Conservation (phyloP, 2,113 vertebrate species). For the Phalacrocorax aristotelis region DNA sequence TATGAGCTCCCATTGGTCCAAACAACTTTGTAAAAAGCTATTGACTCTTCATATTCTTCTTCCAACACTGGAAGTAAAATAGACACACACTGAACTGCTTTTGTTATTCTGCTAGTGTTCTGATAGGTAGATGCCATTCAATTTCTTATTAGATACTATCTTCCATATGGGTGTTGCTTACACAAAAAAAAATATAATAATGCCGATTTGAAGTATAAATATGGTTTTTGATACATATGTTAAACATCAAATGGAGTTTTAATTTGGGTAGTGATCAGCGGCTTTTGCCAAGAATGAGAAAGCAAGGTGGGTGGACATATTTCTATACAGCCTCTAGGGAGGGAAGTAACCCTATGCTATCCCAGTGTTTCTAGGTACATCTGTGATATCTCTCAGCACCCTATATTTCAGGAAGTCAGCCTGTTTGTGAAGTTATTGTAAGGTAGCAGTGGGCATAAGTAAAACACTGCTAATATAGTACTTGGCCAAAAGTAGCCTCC, state of each 20-base stretch:
- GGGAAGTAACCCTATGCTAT: constrained; percentile 32
- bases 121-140: neutral
- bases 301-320: neutral
- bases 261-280: neutral
- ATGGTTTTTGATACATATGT: neutral
- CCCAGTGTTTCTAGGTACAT: constrained; percentile 18
- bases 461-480: constrained; percentile 68
- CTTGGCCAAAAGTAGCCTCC: constrained; percentile 71
- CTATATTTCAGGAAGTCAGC: constrained; percentile 64
- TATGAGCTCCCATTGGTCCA: neutral
- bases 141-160: neutral
- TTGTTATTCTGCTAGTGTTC: neutral
- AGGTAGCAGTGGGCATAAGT: constrained; percentile 55
- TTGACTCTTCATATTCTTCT: neutral
- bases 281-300: neutral
- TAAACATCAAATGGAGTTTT: neutral
- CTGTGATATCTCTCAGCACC: constrained; percentile 62
- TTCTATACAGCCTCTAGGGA: constrained; percentile 11
- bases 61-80: neutral
- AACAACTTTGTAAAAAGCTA: neutral
- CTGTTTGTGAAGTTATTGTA: constrained; percentile 67
- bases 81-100: neutral
- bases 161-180: neutral
- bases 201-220: neutral
- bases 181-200: neutral